phyloP scores from a whole-genome alignment of 2,113 vertebrate species.

The Corvus cornix region DNA sequence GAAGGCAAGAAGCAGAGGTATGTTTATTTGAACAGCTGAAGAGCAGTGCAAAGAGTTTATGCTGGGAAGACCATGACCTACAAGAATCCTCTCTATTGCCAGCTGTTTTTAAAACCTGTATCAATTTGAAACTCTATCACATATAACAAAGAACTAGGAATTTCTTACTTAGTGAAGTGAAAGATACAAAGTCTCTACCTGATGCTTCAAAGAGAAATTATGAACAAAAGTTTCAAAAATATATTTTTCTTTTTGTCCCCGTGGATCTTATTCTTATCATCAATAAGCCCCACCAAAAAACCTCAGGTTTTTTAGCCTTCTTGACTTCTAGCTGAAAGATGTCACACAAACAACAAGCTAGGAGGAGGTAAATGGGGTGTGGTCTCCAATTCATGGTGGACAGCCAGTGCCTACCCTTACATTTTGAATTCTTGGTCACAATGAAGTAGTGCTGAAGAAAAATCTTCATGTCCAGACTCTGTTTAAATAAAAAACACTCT shows the following conservation, averaged over 20 bases:
- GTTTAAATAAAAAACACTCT: not conserved
- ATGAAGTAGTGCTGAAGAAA: not conserved
- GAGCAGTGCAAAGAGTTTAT: not conserved
- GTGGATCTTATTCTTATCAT: not conserved
- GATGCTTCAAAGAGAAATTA: not conserved
- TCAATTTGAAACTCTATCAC: not conserved
- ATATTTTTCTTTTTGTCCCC: not conserved
- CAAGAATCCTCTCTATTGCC: not conserved
- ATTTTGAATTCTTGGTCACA: not conserved
- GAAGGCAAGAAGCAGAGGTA: constrained; percentile 15
- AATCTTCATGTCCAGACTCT: not conserved
- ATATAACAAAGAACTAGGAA: not conserved
- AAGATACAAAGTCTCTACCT: not conserved
- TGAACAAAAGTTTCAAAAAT: not conserved
- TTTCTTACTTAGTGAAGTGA: not conserved
- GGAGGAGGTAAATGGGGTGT: not conserved
- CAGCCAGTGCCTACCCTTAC: not conserved
- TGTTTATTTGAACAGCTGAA: constrained; percentile 79
- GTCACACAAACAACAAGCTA: not conserved
- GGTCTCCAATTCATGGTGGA: not conserved
- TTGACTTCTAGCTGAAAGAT: not conserved
- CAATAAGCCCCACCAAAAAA: not conserved
- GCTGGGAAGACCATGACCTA: constrained; percentile 32
- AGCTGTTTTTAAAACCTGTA: not conserved
- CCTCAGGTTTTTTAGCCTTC: not conserved